phyloP scores from a whole-genome alignment of 2,113 vertebrate species.

The Varanus komodoensis region DNA sequence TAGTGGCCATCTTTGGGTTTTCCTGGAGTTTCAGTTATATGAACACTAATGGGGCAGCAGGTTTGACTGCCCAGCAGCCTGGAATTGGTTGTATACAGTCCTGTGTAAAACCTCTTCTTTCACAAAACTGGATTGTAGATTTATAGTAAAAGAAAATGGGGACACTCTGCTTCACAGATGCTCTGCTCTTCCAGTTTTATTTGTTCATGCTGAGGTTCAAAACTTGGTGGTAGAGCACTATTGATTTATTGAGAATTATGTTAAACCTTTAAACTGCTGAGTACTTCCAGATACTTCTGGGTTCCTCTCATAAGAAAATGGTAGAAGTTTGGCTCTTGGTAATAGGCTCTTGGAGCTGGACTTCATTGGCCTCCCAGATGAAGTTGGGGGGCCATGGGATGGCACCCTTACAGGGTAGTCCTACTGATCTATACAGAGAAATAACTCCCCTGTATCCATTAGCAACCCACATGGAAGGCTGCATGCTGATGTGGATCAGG shows the following conservation, averaged over 20 bases:
- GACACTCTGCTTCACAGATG: neutral
- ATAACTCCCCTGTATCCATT: neutral
- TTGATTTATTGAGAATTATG: neutral
- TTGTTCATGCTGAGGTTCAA: neutral
- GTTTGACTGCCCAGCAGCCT: neutral
- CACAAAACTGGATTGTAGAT: neutral
- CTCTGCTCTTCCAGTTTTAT: neutral
- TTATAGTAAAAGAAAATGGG: neutral
- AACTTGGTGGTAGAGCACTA: neutral
- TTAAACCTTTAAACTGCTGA: neutral
- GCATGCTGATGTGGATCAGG: neutral
- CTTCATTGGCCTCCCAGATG: too few species aligned
- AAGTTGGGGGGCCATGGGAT: too few species aligned
- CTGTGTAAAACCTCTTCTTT: neutral
- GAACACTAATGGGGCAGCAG: neutral
- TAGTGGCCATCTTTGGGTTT: neutral
- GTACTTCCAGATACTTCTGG: neutral
- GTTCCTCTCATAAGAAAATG: neutral
- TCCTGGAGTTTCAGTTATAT: neutral
- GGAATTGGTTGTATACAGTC: neutral
- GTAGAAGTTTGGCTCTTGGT: neutral
- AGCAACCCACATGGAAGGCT: neutral
- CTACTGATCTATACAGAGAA: neutral
- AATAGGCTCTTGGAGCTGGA: too few species aligned
- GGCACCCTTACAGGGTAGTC: neutral